phyloP scores from a whole-genome alignment of 2,113 vertebrate genomes.

The Tringa solitaria region DNA sequence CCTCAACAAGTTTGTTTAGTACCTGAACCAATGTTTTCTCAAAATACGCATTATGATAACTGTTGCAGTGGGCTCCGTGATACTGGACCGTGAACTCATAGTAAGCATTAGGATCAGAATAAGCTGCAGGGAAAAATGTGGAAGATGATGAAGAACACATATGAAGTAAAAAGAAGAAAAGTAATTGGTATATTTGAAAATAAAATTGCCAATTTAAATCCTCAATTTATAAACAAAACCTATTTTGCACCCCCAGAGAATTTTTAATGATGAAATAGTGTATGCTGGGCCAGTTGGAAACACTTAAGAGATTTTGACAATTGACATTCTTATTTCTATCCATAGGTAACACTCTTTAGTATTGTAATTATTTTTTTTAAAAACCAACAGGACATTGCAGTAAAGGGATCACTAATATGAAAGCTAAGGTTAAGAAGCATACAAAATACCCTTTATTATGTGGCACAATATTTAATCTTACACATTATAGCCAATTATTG shows the following conservation, averaged over 20 bases:
- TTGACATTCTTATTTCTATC: not conserved
- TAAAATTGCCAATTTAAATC: not conserved
- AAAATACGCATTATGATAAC: conserved; percentile 52
- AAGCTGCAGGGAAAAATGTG: conserved; percentile 22
- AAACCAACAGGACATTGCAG: not conserved
- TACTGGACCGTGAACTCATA: conserved; percentile 57
- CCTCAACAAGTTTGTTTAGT: conserved; percentile 47
- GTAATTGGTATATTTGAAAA: not conserved
- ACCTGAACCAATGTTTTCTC: conserved; percentile 52
- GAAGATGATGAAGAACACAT: not conserved
- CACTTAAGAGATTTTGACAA: not conserved
- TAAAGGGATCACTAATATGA: not conserved
- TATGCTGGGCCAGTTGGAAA: not conserved
- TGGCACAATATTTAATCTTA: not conserved
- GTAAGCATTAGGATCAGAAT: conserved; percentile 41
- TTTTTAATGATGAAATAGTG: not conserved
- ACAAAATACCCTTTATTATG: not conserved
- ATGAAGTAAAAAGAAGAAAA: not conserved
- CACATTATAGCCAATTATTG: not conserved
- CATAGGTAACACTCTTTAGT: not conserved
- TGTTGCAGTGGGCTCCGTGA: conserved; percentile 51
- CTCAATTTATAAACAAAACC: not conserved
- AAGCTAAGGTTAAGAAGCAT: not conserved
- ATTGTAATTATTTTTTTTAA: not conserved
- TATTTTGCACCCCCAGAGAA: not conserved